A percentile compares a stretch with the other conserved stretches of the same genome.
Conservation (phyloP, 1,140 invertebrate species). For the Propsilocerus akamusi region DNA sequence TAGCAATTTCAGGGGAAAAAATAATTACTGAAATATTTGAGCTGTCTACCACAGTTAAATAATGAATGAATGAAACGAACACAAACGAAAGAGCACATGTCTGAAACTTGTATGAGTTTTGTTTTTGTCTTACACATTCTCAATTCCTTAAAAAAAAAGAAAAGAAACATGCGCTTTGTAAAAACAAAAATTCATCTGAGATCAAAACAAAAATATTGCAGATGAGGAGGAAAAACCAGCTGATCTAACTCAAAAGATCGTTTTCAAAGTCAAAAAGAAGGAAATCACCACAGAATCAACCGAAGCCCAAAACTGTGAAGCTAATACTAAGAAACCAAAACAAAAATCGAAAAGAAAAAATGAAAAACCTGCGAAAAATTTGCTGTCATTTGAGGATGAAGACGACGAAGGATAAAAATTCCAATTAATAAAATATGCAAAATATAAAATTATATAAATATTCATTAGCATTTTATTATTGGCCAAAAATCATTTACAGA, state of each 20-base stretch:
- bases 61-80: slow-evolving; percentile 14
- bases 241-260: slow-evolving; percentile 30
- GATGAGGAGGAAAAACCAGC: slow-evolving; percentile 30
- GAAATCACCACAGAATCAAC: slow-evolving; percentile 3
- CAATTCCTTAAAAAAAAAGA: too few species aligned
- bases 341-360: slow-evolving; percentile 24
- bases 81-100: not conserved
- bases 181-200: too few species aligned
- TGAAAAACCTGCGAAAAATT: slow-evolving; percentile 12
- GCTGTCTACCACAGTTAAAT: too few species aligned
- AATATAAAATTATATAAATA: too few species aligned
- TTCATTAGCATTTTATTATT: too few species aligned
- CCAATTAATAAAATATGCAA: too few species aligned
- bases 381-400: slow-evolving; percentile 30
- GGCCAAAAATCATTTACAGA: too few species aligned
- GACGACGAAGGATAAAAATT: slow-evolving; percentile 23
- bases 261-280: slow-evolving; percentile 29
- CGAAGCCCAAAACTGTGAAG: not conserved
- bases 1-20: too few species aligned
- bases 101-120: slow-evolving; percentile 1
- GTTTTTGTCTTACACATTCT: slow-evolving; percentile 5
- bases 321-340: slow-evolving; percentile 6
- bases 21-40: too few species aligned
- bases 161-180: too few species aligned
- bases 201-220: too few species aligned